These are phyloP conservation scores for Heliconius eleuchia DNA, from an alignment of 1,140 invertebrate genomes.

Conservation along the genomic window DNA sequence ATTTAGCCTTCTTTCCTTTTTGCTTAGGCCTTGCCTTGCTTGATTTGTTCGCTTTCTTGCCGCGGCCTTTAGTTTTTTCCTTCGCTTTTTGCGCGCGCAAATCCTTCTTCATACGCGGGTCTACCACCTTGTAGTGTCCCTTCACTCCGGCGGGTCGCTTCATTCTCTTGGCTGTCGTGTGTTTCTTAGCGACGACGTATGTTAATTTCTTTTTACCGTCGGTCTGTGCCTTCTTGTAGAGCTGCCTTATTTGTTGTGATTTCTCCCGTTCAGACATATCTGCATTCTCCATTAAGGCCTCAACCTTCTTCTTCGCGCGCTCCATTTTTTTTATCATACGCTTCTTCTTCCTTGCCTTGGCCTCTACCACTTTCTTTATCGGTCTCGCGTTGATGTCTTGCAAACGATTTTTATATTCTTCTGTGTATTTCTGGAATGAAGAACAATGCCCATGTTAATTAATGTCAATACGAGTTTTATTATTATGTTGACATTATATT, in stretches of 20 bases:
- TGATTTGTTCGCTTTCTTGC: slow-evolving; percentile 57
- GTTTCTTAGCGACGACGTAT: slow-evolving; percentile 97
- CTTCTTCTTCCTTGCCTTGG: slow-evolving; percentile 98
- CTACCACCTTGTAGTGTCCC: slow-evolving; percentile 96
- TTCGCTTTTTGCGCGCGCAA: slow-evolving; percentile 86
- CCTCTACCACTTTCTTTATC: slow-evolving; percentile 99
- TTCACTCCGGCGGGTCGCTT: slow-evolving; percentile 92
- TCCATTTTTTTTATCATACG: slow-evolving; percentile 92
- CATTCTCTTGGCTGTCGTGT: slow-evolving; percentile 88
- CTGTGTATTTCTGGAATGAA: slow-evolving; percentile 58
- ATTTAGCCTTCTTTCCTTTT: slow-evolving; percentile 63
- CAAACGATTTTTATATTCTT: slow-evolving; percentile 88
- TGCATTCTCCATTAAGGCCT: slow-evolving; percentile 93
- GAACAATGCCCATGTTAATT: background rate
- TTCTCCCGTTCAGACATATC: slow-evolving; percentile 96
- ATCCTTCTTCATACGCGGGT: slow-evolving; percentile 98
- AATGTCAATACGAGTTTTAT: too few relatives aligned
- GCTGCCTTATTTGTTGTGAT: slow-evolving; percentile 93
- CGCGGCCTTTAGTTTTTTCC: slow-evolving; percentile 76
- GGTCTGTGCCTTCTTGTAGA: slow-evolving; percentile 95
- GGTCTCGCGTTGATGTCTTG: slow-evolving; percentile 96
- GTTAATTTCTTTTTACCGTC: slow-evolving; percentile 94
- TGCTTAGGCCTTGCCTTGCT: slow-evolving; percentile 53
- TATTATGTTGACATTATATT: background rate
- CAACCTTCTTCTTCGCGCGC: slow-evolving; percentile 97